phyloP scores from a whole-genome alignment of 2,113 vertebrate genomes.

The Oreochromis tanganicae region DNA sequence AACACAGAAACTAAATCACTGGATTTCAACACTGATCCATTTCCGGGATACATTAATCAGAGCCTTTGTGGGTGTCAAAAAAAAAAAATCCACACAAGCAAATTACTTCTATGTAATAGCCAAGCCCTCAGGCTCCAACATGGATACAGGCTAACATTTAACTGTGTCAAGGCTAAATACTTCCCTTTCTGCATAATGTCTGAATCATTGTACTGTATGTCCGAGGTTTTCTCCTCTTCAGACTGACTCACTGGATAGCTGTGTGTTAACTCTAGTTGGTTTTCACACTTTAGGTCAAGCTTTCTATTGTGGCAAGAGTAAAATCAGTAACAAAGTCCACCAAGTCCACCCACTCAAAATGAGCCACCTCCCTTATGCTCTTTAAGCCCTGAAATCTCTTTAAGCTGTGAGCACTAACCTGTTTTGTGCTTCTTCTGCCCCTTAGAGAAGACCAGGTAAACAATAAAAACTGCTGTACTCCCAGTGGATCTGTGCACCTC shows the following conservation, averaged over 20 bases:
- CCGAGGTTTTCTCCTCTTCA: neutral
- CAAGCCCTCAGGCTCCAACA: neutral
- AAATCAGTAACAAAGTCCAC: neutral
- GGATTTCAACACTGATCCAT: neutral
- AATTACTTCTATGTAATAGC: neutral
- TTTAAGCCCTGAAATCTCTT: neutral
- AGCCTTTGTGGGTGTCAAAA: neutral
- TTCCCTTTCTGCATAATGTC: neutral
- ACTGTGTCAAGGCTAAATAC: neutral
- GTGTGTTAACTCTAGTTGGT: neutral
- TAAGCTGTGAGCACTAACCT: constrained; percentile 34
- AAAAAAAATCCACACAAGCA: neutral
- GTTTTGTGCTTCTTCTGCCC: constrained; percentile 45
- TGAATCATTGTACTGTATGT: neutral
- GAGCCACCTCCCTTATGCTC: neutral
- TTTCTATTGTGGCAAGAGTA: neutral
- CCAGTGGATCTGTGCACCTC: neutral
- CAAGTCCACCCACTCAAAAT: neutral
- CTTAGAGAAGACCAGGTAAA: constrained; percentile 47
- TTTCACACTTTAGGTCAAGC: neutral
- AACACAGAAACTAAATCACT: neutral
- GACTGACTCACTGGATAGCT: neutral
- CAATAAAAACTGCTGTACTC: neutral
- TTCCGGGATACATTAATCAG: neutral
- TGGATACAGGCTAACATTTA: neutral